phyloP scores from a whole-genome alignment of 2,113 vertebrate species.

The Spilogale gracilis region DNA sequence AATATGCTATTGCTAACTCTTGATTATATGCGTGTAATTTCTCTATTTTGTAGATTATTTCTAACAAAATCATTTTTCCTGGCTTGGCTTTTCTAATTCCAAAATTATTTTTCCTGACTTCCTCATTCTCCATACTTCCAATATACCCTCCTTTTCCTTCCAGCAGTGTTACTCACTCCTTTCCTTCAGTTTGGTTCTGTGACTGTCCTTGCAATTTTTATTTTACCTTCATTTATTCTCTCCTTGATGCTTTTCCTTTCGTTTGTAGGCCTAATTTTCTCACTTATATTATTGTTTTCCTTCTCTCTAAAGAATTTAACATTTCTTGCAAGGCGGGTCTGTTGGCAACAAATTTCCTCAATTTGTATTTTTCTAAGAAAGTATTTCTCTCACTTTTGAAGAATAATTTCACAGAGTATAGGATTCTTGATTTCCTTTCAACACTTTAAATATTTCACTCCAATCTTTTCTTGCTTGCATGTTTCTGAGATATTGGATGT shows the following conservation, averaged over 20 bases:
- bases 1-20: not conserved
- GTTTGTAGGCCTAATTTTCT: not conserved
- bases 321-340: not conserved
- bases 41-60: not conserved
- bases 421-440: not conserved
- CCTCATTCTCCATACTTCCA: not conserved
- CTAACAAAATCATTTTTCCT: conserved; percentile 13
- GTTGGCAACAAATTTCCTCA: not conserved
- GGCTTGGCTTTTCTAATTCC: not conserved
- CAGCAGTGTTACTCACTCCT: not conserved
- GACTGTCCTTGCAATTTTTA: not conserved
- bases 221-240: not conserved
- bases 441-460: not conserved
- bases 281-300: not conserved
- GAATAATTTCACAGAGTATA: not conserved
- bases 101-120: not conserved
- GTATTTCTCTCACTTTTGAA: not conserved
- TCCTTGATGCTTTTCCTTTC: not conserved
- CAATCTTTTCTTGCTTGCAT: not conserved
- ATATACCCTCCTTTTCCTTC: not conserved
- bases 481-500: not conserved
- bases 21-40: not conserved
- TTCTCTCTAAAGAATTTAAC: not conserved
- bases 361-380: not conserved
- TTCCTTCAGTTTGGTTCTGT: not conserved